These are phyloP conservation scores for Onychomys torridus DNA, from an alignment of 2,797 vertebrate species.

Conservation along the genomic window DNA sequence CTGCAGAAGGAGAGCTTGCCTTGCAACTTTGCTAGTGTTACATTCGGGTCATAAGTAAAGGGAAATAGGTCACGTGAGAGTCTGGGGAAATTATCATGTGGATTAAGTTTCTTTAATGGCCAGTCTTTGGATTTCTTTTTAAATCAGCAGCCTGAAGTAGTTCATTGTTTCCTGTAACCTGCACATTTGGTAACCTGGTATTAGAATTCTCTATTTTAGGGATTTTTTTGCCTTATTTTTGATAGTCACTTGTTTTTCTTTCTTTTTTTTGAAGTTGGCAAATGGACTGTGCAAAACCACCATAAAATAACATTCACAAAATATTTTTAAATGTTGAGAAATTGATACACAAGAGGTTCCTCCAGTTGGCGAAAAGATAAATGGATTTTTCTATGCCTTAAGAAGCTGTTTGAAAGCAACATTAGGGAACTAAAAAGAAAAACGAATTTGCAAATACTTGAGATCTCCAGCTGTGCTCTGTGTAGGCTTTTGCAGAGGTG, in stretches of 20 bases:
- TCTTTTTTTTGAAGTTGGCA: conserved; percentile 46
- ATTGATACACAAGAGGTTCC: not conserved
- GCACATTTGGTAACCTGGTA: conserved; percentile 8
- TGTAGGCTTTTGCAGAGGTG: not conserved
- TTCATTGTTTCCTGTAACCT: conserved; percentile 54
- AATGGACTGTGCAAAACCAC: conserved; percentile 30
- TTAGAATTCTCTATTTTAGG: conserved; percentile 16
- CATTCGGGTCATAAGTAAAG: conserved; percentile 38
- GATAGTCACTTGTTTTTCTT: not conserved
- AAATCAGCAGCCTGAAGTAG: not conserved
- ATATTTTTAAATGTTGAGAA: conserved; percentile 48
- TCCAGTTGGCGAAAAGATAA: conserved; percentile 27
- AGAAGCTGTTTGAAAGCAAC: conserved; percentile 21
- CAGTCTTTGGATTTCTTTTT: conserved; percentile 5
- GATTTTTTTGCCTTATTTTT: conserved; percentile 38
- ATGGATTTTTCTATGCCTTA: not conserved
- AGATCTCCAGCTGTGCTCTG: conserved; percentile 5
- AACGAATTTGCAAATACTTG: conserved; percentile 29
- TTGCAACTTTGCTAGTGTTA: conserved; percentile 30
- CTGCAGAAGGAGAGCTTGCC: conserved; percentile 26
- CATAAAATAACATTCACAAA: conserved; percentile 30
- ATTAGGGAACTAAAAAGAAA: not conserved
- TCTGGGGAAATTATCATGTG: conserved; percentile 24
- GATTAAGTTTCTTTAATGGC: conserved; percentile 27
- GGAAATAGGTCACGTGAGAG: conserved; percentile 29